Evolutionary conservation across 2,797 vertebrate species (phyloP).

Genomic region (Oryzias sinensis): DNA sequence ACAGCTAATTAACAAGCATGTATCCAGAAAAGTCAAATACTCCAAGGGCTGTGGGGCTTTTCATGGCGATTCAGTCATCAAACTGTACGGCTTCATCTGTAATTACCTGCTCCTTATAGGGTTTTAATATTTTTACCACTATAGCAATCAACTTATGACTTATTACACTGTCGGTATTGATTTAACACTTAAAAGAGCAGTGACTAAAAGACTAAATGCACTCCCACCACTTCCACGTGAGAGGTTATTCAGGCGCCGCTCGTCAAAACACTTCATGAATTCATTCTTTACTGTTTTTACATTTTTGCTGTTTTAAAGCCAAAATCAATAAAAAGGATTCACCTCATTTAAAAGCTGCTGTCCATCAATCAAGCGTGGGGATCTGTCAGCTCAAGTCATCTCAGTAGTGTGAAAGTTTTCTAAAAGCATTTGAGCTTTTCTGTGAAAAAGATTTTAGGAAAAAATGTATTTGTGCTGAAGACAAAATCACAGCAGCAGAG

Average conservation of each 20-base stretch:
- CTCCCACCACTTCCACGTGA: background rate
- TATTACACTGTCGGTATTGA: background rate
- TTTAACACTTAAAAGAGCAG: background rate
- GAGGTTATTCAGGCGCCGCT: background rate
- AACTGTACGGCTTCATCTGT: slow-evolving; percentile 5
- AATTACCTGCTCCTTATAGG: background rate
- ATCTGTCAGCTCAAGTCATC: no score
- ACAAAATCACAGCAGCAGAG: no score
- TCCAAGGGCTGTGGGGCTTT: slow-evolving; percentile 19
- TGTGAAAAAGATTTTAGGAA: no score
- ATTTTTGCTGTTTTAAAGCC: no score
- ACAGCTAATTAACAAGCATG: slow-evolving; percentile 59
- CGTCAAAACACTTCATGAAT: background rate
- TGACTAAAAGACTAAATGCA: background rate
- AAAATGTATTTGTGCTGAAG: no score
- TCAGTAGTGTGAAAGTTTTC: no score
- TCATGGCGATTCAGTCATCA: slow-evolving; percentile 4
- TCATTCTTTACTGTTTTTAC: background rate
- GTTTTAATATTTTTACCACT: no score
- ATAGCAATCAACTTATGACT: background rate
- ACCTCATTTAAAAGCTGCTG: no score
- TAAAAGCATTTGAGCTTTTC: no score
- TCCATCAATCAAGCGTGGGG: no score
- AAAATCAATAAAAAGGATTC: no score
- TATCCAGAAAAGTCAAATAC: slow-evolving; percentile 44